phyloP scores from a whole-genome alignment of 1,140 invertebrate species.

The Drosophila nasuta region DNA sequence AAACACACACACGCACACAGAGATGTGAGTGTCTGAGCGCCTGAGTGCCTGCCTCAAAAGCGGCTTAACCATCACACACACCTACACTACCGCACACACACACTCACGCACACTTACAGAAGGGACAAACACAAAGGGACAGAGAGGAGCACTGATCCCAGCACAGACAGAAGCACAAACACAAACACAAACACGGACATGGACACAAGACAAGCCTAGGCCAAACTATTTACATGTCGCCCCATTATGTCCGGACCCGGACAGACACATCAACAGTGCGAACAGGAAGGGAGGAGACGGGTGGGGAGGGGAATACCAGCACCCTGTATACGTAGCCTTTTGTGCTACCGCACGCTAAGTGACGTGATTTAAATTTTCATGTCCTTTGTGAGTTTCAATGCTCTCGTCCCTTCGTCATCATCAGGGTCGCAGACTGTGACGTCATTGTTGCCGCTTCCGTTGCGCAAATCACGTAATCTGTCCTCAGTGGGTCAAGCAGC shows the following conservation, averaged over 20 bases:
- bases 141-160: slow-evolving; percentile 20
- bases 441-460: slow-evolving; percentile 40
- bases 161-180: slow-evolving; percentile 28
- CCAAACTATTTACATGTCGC: slow-evolving; percentile 76
- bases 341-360: slow-evolving; percentile 58
- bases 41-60: slow-evolving; percentile 74
- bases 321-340: slow-evolving; percentile 33
- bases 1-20: slow-evolving; percentile 23
- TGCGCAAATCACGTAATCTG: slow-evolving; percentile 75
- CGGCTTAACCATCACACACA: slow-evolving; percentile 63
- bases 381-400: slow-evolving; percentile 66
- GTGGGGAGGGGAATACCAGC: background rate
- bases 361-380: slow-evolving; percentile 80
- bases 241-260: slow-evolving; percentile 56
- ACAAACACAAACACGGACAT: slow-evolving; percentile 10
- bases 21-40: slow-evolving; percentile 42
- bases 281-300: background rate
- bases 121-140: background rate
- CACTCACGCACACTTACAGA: background rate
- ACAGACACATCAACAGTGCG: background rate
- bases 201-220: slow-evolving; percentile 35
- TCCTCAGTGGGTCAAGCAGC: slow-evolving; percentile 65
- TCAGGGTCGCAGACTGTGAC: slow-evolving; percentile 29
- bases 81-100: background rate
- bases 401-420: background rate